phyloP scores from a whole-genome alignment of 2,113 vertebrate species.

The Lepus europaeus region DNA sequence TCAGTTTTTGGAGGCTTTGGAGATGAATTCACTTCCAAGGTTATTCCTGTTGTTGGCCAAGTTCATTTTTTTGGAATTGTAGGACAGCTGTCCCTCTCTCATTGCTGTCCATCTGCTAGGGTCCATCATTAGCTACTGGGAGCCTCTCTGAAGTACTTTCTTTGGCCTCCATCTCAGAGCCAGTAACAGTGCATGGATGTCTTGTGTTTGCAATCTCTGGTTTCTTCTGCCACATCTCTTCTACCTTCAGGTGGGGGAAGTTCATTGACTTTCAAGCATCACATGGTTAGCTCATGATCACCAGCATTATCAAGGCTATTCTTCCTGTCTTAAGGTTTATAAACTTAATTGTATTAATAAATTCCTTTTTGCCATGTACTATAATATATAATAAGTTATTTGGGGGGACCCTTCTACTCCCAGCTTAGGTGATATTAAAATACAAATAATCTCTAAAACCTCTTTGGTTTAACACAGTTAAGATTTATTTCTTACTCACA shows the following conservation, averaged over 20 bases:
- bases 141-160: background rate
- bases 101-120: background rate
- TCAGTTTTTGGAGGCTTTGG: background rate
- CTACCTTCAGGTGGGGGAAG: background rate
- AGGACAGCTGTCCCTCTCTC: background rate
- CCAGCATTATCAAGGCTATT: background rate
- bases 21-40: background rate
- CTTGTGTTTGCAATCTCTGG: background rate
- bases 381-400: background rate
- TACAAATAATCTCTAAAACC: background rate
- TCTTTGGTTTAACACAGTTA: background rate
- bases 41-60: background rate
- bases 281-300: background rate
- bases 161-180: background rate
- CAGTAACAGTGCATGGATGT: background rate
- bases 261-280: background rate
- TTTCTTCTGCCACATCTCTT: background rate
- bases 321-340: background rate
- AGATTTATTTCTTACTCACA: background rate
- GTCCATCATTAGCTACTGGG: background rate
- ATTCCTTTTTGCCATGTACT: background rate
- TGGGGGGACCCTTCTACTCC: background rate
- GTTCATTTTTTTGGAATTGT: background rate
- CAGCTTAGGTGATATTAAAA: background rate
- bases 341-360: background rate